phyloP scores from a whole-genome alignment of 2,113 vertebrate species.

The pig (Sus scrofa) region T2T-Sscrofa CM000822.6:73199001-73199500 shows the following conservation, averaged over 20 bases:
- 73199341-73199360: not conserved
- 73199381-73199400: not conserved
- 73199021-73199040: too few relatives aligned
- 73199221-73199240: not conserved
- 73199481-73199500: too few relatives aligned
- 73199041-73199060: too few relatives aligned
- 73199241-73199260: not conserved
- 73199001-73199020: too few relatives aligned
- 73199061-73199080: too few relatives aligned
- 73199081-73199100: too few relatives aligned
- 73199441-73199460: not conserved
- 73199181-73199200: not conserved
- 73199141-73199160: too few relatives aligned
- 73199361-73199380: not conserved
- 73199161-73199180: too few relatives aligned
- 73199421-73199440: not conserved
- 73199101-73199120: too few relatives aligned
- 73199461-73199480: too few relatives aligned
- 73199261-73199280: not conserved
- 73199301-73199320: not conserved
- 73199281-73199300: not conserved
- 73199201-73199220: not conserved
- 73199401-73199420: not conserved
- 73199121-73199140: too few relatives aligned
- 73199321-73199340: not conserved